Percentiles rank a stretch among this genome's conserved stretches.
phyloP scores from a whole-genome alignment of 1,140 invertebrate species.

The Popillia japonica region DNA sequence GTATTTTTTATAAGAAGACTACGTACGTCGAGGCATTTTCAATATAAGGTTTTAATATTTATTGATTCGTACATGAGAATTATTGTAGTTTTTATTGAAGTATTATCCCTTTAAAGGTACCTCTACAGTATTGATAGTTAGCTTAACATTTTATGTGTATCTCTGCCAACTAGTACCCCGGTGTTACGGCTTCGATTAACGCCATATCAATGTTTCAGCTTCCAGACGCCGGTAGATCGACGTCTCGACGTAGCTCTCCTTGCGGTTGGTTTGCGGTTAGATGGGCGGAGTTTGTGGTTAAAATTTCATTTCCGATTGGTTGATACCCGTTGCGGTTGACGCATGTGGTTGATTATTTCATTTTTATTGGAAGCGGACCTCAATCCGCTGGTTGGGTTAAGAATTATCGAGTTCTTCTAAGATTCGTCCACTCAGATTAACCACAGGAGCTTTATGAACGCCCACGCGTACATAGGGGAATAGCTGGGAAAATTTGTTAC shows the following conservation, averaged over 20 bases:
- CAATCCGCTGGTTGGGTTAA: conserved; percentile 36
- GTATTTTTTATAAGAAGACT: too few relatives aligned
- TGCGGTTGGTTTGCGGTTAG: conserved; percentile 65
- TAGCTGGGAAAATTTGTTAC: too few relatives aligned
- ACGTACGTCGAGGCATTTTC: too few relatives aligned
- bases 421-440: conserved; percentile 22
- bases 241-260: conserved; percentile 60
- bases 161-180: background rate
- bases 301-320: conserved; percentile 57
- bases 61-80: too few relatives aligned
- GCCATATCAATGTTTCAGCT: conserved; percentile 46
- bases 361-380: conserved; percentile 59
- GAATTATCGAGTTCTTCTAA: conserved; percentile 30
- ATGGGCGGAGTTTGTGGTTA: conserved; percentile 60
- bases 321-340: conserved; percentile 60
- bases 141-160: too few relatives aligned
- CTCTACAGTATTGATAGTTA: too few relatives aligned
- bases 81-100: too few relatives aligned
- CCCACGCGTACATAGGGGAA: too few relatives aligned
- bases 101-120: too few relatives aligned
- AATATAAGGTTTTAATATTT: too few relatives aligned
- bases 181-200: conserved; percentile 33
- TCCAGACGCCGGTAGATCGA: conserved; percentile 53
- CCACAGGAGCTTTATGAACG: background rate
- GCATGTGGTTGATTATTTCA: conserved; percentile 61